Evolutionary conservation across 1,140 invertebrate genomes (phyloP).

Genomic region (Micrasema longulum): DNA sequence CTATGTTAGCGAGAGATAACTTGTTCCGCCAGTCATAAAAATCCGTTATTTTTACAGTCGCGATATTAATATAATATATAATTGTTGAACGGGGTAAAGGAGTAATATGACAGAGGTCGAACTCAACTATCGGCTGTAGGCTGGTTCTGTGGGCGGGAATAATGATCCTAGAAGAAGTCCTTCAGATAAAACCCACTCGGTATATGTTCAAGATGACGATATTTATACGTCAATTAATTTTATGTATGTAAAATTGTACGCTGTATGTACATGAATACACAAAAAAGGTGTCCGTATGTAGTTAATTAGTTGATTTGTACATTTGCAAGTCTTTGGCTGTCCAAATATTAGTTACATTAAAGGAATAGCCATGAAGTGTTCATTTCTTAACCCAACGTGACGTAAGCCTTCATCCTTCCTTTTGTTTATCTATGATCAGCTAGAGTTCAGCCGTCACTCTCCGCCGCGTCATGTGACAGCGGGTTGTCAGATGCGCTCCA

Average conservation of each 20-base stretch:
- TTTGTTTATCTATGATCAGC: not conserved
- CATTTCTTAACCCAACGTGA: too few relatives aligned
- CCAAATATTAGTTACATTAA: too few relatives aligned
- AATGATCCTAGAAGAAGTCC: conserved; percentile 30
- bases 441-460: not conserved
- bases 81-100: conserved; percentile 8
- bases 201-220: conserved; percentile 7
- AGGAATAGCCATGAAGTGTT: too few relatives aligned
- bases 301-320: too few relatives aligned
- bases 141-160: conserved; percentile 11
- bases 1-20: not conserved
- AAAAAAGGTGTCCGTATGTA: too few relatives aligned
- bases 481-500: not conserved
- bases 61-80: too few relatives aligned
- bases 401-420: too few relatives aligned
- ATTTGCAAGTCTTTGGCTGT: too few relatives aligned
- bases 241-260: too few relatives aligned
- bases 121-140: conserved; percentile 17
- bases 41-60: conserved; percentile 20
- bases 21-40: conserved; percentile 28
- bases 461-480: not conserved
- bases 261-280: too few relatives aligned
- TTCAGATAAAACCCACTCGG: conserved; percentile 20
- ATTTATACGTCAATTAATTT: not conserved
- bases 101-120: conserved; percentile 27